Conservation (phyloP, 2,888 invertebrate species). For the Caenorhabditis becei region DNA sequence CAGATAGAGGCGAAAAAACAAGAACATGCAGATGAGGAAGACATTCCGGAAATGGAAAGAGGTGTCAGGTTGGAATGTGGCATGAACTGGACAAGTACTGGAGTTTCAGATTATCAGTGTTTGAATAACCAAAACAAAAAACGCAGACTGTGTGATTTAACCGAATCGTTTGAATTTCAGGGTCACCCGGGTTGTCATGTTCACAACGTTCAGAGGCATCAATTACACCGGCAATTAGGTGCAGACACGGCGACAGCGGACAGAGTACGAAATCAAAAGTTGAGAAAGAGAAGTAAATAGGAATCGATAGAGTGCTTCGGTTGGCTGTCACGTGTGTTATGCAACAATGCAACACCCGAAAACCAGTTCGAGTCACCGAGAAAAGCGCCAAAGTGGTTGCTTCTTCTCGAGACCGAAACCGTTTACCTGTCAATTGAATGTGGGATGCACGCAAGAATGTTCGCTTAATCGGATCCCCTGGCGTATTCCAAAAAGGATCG, state of each 20-base stretch:
- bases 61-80: no score
- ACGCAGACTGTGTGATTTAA: background rate
- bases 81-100: no score
- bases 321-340: slow-evolving; percentile 45
- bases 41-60: background rate
- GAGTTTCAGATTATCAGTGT: no score
- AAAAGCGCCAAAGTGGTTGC: slow-evolving; percentile 43
- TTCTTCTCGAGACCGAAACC: slow-evolving; percentile 19
- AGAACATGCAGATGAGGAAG: slow-evolving; percentile 9
- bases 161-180: slow-evolving; percentile 30
- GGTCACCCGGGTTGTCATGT: slow-evolving; percentile 19
- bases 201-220: slow-evolving; percentile 42
- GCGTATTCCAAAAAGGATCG: slow-evolving; percentile 13
- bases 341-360: slow-evolving; percentile 19
- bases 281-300: slow-evolving; percentile 3
- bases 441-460: slow-evolving; percentile 22
- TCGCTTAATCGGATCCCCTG: slow-evolving; percentile 38
- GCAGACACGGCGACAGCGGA: slow-evolving; percentile 19
- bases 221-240: slow-evolving; percentile 47
- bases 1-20: slow-evolving; percentile 18
- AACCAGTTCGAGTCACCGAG: background rate
- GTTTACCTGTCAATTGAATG: slow-evolving; percentile 36
- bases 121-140: background rate
- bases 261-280: background rate
- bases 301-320: background rate